A percentile compares a stretch with the other conserved stretches of the same genome.
These are phyloP conservation scores for Rhabdomys pumilio DNA, from an alignment of 2,797 vertebrate genomes.

Conservation along the genomic window DNA sequence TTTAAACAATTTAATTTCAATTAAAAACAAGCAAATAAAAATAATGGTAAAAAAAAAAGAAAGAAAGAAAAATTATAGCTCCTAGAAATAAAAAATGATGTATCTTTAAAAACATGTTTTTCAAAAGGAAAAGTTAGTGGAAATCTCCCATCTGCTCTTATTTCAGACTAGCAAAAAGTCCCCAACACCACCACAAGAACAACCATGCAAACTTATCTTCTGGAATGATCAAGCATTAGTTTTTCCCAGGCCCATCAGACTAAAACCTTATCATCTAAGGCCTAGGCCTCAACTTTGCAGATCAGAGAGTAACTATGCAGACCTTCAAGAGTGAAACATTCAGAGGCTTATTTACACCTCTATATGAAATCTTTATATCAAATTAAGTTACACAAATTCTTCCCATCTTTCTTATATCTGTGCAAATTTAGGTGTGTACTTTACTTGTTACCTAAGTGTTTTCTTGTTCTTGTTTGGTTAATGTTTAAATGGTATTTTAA, in stretches of 20 bases:
- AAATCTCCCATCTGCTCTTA: constrained; percentile 11
- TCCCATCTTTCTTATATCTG: not conserved
- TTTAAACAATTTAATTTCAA: too few species aligned
- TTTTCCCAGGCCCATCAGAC: not conserved
- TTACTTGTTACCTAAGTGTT: constrained; percentile 16
- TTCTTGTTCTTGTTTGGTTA: not conserved
- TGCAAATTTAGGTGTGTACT: constrained; percentile 15
- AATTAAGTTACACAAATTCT: constrained; percentile 26
- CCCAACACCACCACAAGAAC: not conserved
- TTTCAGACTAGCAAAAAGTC: constrained; percentile 51
- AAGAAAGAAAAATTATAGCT: not conserved
- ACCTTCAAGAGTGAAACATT: constrained; percentile 30
- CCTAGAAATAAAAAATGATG: constrained; percentile 9
- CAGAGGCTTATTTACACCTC: constrained; percentile 26
- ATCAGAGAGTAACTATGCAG: constrained; percentile 50
- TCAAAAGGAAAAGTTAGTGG: constrained; percentile 15
- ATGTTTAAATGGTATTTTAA: not conserved
- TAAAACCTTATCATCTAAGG: not conserved
- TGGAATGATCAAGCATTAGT: not conserved
- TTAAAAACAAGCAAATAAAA: too few species aligned
- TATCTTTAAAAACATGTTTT: not conserved
- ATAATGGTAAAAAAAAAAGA: too few species aligned
- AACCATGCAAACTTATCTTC: constrained; percentile 45
- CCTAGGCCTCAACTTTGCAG: constrained; percentile 6
- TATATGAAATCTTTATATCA: constrained; percentile 30